phyloP scores from a whole-genome alignment of 1,140 invertebrate genomes.

The Conus betulinus region DNA sequence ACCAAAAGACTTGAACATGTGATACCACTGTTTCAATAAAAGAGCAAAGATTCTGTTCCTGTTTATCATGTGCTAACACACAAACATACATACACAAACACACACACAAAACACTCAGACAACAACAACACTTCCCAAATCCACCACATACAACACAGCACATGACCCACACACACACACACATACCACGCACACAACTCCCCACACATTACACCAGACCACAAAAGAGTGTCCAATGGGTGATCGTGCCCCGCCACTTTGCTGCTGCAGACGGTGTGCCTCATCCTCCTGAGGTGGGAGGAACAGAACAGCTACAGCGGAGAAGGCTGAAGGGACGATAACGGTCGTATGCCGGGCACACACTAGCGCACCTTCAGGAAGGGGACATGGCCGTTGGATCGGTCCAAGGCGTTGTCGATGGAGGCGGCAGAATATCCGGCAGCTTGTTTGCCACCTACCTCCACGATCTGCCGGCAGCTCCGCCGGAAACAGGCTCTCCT shows the following conservation, averaged over 20 bases:
- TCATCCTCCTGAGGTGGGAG: conserved; percentile 56
- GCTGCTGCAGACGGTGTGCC: conserved; percentile 45
- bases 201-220: too few species aligned
- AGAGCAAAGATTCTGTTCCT: too few species aligned
- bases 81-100: too few species aligned
- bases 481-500: conserved; percentile 50
- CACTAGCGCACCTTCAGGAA: conserved; percentile 62
- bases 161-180: not conserved
- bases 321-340: too few species aligned
- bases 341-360: too few species aligned
- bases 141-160: too few species aligned
- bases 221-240: not conserved
- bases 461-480: conserved; percentile 51
- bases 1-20: too few species aligned
- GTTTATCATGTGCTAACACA: too few species aligned
- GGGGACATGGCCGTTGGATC: conserved; percentile 52
- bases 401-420: conserved; percentile 60
- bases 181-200: not conserved
- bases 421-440: conserved; percentile 55
- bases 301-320: conserved; percentile 55
- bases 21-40: too few species aligned
- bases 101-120: too few species aligned
- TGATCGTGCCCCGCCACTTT: conserved; percentile 52
- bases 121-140: not conserved
- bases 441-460: conserved; percentile 45